Conservation (phyloP, 2,113 vertebrate species). For the Scortum barcoo region DNA sequence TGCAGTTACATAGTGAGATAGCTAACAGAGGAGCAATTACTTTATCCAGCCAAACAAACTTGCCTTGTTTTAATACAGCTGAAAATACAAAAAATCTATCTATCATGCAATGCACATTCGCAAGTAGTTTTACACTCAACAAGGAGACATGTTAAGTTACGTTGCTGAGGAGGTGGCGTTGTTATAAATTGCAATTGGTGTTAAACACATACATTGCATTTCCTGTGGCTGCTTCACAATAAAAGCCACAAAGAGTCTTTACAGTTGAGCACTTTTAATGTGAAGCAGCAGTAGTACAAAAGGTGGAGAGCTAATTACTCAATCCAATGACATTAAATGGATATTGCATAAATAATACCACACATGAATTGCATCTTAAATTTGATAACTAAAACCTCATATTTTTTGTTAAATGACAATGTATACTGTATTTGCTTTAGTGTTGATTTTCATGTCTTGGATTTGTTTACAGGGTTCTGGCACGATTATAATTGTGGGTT, state of each 20-base stretch:
- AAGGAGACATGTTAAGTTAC: background rate
- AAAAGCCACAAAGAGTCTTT: too few relatives aligned
- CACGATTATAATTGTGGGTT: slow-evolving; percentile 90
- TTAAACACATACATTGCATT: background rate
- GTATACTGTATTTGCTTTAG: background rate
- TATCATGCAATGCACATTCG: too few relatives aligned
- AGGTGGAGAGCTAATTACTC: too few relatives aligned
- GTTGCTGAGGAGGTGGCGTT: background rate
- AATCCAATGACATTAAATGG: background rate
- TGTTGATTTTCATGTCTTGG: background rate
- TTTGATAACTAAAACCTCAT: background rate
- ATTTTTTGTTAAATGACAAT: background rate
- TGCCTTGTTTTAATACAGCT: background rate
- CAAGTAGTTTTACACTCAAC: background rate
- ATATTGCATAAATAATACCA: background rate
- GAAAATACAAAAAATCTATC: too few relatives aligned
- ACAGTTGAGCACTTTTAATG: too few relatives aligned
- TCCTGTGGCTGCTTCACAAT: background rate
- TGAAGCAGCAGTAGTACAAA: too few relatives aligned
- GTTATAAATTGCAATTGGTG: too few relatives aligned
- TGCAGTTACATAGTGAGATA: background rate
- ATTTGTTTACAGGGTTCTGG: slow-evolving; percentile 86
- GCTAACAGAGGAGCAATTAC: background rate
- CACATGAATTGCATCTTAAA: background rate
- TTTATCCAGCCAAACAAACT: background rate